Evolutionary conservation across 2,888 invertebrate genomes (phyloP).

Genomic region (Macaria liturata): DNA sequence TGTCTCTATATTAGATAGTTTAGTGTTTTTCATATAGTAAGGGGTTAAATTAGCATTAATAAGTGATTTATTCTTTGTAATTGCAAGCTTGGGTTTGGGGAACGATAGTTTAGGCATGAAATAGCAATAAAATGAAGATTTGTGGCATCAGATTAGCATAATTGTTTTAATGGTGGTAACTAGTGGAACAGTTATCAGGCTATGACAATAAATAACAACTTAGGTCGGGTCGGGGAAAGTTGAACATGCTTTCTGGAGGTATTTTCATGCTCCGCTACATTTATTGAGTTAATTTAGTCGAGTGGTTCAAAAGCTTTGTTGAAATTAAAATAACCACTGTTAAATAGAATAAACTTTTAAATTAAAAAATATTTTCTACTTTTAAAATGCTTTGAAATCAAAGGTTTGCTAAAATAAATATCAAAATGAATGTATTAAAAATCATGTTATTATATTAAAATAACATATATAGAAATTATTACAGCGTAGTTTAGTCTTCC

Average conservation of each 20-base stretch:
- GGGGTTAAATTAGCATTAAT: constrained; percentile 13
- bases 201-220: constrained; percentile 4
- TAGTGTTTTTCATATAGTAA: background rate
- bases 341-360: too few relatives aligned
- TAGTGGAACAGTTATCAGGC: constrained; percentile 1
- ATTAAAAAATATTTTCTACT: too few relatives aligned
- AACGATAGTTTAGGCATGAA: constrained; percentile 12
- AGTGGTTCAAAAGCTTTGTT: too few relatives aligned
- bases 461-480: too few relatives aligned
- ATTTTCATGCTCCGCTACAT: constrained; percentile 2
- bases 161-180: constrained; percentile 13
- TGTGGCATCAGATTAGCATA: constrained; percentile 10
- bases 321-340: too few relatives aligned
- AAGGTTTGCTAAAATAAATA: too few relatives aligned
- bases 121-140: constrained; percentile 12
- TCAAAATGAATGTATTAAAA: too few relatives aligned
- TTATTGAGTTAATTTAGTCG: too few relatives aligned
- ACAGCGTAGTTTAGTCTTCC: too few relatives aligned
- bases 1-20: too few relatives aligned
- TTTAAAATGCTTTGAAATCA: too few relatives aligned
- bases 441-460: too few relatives aligned
- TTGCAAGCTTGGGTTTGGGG: constrained; percentile 10
- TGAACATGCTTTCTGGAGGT: constrained; percentile 3
- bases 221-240: background rate
- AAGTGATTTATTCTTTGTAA: constrained; percentile 6